A percentile compares a stretch with the other conserved stretches of the same genome.
phyloP scores from a whole-genome alignment of 2,888 invertebrate genomes.

The Lochmaea capreae region DNA sequence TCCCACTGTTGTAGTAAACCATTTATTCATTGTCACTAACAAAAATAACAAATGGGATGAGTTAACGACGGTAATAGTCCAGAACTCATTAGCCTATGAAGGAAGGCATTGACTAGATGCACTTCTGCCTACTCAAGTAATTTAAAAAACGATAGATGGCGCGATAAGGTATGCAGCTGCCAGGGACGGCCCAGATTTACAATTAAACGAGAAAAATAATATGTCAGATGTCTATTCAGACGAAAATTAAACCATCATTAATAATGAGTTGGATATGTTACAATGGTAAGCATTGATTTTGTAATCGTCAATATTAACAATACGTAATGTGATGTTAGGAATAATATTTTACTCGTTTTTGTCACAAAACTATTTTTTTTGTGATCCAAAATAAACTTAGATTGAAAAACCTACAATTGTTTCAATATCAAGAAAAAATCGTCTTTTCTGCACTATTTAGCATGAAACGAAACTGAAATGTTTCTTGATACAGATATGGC shows the following conservation, averaged over 20 bases:
- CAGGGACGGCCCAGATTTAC: slow-evolving; percentile 15
- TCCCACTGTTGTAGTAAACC: slow-evolving; percentile 45
- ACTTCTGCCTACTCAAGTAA: slow-evolving; percentile 50
- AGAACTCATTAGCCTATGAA: slow-evolving; percentile 65
- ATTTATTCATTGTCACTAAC: slow-evolving; percentile 61
- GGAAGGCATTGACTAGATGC: slow-evolving; percentile 58
- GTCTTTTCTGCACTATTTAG: too few relatives aligned
- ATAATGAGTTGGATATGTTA: neutral
- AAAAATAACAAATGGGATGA: slow-evolving; percentile 62
- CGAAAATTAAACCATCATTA: slow-evolving; percentile 2
- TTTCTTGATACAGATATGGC: too few relatives aligned
- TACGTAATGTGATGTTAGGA: neutral
- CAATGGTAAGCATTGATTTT: neutral
- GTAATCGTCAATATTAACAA: neutral
- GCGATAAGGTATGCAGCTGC: slow-evolving; percentile 11
- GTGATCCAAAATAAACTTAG: too few relatives aligned
- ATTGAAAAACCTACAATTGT: too few relatives aligned
- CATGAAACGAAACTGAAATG: too few relatives aligned
- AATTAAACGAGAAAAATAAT: slow-evolving; percentile 6
- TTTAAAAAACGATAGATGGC: slow-evolving; percentile 41
- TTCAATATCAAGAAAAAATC: too few relatives aligned
- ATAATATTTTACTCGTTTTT: neutral
- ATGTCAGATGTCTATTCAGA: neutral
- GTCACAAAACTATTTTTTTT: neutral
- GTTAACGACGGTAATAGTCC: slow-evolving; percentile 62